Evolutionary conservation across 2,797 vertebrate species (phyloP), one percentile per base, ranked within the genome.

Genomic region (Graptemys geographica): DNA sequence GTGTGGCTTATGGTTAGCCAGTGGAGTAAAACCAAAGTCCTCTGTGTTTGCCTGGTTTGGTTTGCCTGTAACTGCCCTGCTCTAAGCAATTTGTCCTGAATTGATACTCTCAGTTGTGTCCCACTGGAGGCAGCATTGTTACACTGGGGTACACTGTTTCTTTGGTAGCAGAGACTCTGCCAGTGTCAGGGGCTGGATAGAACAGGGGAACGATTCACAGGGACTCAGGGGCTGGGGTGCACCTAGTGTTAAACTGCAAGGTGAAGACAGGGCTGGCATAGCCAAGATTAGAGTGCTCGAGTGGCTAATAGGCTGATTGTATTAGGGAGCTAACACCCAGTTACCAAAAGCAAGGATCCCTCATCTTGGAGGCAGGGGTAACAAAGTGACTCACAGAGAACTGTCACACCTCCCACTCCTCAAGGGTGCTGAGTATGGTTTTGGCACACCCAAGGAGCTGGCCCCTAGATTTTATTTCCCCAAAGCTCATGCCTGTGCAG

Each of bases 391-490:
- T 65, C 62, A 62, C 59, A 18, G 59, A 37, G 65, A 72, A 37
- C 18, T 11, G n/a, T 41, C n/a, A 37, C n/a, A 37, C 19, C n/a
- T 69, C n/a, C 31, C 62, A 19, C 11, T 44, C 25, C 19, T 47
- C 72, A 74, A 13, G 47, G 3, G 27, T 91, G 55, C 65, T 87
- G 19, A 3, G 41, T 87, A 11, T 37, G 6, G 25, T 2, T 0
- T 0, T 44, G 47, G 33, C 8, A 37, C 33, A 37, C 31, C 27
- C 0, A 0, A 91, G 55, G 25, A 11, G 15, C 78, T 84, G 13
- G 88, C 53, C 76, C n/a, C 51, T 25, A 55, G 52, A 10, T 3
- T 90, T 92, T 80, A 23, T 33, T 53, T 57, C 5, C 52, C 57
- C 31, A 47, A 53, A 57, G 49, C 15, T 52, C 41, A 41, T 5